These are phyloP conservation scores for Papilio aristodemus DNA, from an alignment of 1,140 invertebrate species.

Conservation along the genomic window DNA sequence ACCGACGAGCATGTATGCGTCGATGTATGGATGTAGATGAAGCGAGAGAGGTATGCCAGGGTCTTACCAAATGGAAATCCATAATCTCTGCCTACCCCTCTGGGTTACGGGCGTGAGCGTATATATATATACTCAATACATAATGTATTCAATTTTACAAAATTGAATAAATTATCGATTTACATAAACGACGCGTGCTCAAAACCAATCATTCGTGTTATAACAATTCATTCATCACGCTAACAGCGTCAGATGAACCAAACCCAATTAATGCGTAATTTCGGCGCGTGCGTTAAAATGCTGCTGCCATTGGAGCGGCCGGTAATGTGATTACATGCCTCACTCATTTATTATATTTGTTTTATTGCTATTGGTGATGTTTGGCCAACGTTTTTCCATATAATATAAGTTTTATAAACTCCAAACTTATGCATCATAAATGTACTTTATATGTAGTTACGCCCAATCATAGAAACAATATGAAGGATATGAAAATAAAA, in stretches of 20 bases:
- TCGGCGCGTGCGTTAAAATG: conserved; percentile 54
- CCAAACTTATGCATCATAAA: too few species aligned
- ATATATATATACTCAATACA: too few species aligned
- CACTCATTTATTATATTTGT: conserved; percentile 25
- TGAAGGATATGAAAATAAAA: too few species aligned
- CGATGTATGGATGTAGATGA: too few species aligned
- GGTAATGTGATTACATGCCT: conserved; percentile 20
- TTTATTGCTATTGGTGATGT: conserved; percentile 37
- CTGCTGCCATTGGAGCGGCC: background rate
- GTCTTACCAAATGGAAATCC: too few species aligned
- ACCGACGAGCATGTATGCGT: too few species aligned
- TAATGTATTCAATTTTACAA: too few species aligned
- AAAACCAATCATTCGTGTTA: conserved; percentile 29
- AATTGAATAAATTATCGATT: background rate
- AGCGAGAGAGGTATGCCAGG: too few species aligned
- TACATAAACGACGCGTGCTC: conserved; percentile 13
- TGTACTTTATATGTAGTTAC: too few species aligned
- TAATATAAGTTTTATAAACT: background rate
- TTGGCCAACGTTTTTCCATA: background rate
- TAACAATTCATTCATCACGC: conserved; percentile 37
- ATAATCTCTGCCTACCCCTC: too few species aligned
- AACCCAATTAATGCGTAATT: conserved; percentile 57
- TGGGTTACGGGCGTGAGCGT: too few species aligned
- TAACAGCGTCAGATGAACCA: conserved; percentile 48
- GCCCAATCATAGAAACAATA: too few species aligned